Conservation (phyloP, 2,888 invertebrate genomes). For the Acrobasis suavella region DNA sequence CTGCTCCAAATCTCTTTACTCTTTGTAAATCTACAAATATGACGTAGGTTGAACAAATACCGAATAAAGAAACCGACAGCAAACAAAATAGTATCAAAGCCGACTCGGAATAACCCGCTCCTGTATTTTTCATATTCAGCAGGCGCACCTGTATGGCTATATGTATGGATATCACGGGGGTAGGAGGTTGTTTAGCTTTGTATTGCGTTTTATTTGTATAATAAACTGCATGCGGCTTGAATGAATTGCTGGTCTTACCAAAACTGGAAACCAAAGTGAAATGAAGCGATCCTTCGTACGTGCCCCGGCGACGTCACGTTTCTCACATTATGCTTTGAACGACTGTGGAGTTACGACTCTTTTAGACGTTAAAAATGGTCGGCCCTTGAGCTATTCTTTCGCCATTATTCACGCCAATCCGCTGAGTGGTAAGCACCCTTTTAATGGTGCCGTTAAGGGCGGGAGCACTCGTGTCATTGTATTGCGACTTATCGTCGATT, state of each 20-base stretch:
- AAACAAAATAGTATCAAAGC: conserved; percentile 7
- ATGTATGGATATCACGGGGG: conserved; percentile 29
- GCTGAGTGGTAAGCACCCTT: conserved; percentile 61
- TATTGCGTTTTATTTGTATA: conserved; percentile 36
- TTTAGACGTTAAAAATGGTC: conserved; percentile 61
- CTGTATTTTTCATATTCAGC: conserved; percentile 19
- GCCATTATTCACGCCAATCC: conserved; percentile 69
- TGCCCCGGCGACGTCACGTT: conserved; percentile 51
- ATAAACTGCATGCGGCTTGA: conserved; percentile 51
- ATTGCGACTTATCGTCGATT: conserved; percentile 47
- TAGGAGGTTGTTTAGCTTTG: conserved; percentile 31
- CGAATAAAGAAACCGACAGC: conserved; percentile 2
- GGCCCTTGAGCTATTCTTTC: conserved; percentile 60
- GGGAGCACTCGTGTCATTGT: conserved; percentile 57
- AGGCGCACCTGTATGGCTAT: conserved; percentile 25
- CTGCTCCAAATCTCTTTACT: conserved; percentile 7
- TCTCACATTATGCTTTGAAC: conserved; percentile 61
- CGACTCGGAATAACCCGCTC: not conserved
- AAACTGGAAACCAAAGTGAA: conserved; percentile 39
- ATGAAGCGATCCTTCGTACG: conserved; percentile 45
- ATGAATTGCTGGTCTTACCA: conserved; percentile 40
- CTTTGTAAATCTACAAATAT: conserved; percentile 5
- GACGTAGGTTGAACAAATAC: conserved; percentile 2
- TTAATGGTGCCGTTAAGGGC: conserved; percentile 60
- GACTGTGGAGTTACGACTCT: conserved; percentile 65